Conservation (phyloP, 2,888 invertebrate genomes). For the Proisotoma minuta region DNA sequence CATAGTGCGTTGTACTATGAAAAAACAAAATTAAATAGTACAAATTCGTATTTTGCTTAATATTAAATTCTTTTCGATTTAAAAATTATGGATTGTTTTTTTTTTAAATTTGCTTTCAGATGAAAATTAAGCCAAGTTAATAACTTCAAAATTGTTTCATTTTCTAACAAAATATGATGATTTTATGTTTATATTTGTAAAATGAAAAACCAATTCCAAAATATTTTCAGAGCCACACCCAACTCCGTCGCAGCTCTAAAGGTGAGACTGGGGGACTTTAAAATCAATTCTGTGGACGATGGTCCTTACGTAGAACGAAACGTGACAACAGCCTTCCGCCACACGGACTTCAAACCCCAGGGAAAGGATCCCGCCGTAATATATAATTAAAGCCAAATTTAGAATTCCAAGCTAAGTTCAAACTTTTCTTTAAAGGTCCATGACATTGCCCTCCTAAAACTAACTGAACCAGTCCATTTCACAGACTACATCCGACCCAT, state of each 20-base stretch:
- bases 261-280: conserved; percentile 75
- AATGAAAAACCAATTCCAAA: not conserved
- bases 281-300: conserved; percentile 69
- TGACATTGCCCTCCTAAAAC: conserved; percentile 33
- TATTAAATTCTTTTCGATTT: too few relatives aligned
- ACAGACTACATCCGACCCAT: conserved; percentile 68
- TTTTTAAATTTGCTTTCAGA: too few relatives aligned
- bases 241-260: conserved; percentile 67
- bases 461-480: conserved; percentile 61
- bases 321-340: conserved; percentile 75
- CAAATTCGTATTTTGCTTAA: too few relatives aligned
- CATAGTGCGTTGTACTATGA: too few relatives aligned
- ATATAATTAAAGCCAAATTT: not conserved
- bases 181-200: not conserved
- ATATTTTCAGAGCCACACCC: conserved; percentile 25
- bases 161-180: too few relatives aligned
- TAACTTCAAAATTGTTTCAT: too few relatives aligned
- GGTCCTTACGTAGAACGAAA: conserved; percentile 71
- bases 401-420: not conserved
- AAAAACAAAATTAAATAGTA: too few relatives aligned
- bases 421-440: conserved; percentile 18
- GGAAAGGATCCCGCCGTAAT: conserved; percentile 55
- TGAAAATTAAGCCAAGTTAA: too few relatives aligned
- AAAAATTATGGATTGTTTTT: too few relatives aligned
- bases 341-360: conserved; percentile 75